Evolutionary conservation across 2,888 invertebrate genomes (phyloP).

Genomic region (Lydus trimaculatus): DNA sequence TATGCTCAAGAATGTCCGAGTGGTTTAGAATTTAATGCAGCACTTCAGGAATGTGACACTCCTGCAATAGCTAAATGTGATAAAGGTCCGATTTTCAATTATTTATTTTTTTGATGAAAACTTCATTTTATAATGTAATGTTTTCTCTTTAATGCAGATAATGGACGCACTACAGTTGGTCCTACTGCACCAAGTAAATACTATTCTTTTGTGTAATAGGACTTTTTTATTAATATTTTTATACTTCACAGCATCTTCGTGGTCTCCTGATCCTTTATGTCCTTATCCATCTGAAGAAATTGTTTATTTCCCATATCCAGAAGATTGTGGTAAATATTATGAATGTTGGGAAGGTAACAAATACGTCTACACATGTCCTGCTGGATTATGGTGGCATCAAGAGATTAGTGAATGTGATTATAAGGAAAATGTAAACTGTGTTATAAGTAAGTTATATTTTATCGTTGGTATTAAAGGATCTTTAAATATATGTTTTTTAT

Average conservation of each 20-base stretch:
- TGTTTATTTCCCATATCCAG: slow-evolving; percentile 7
- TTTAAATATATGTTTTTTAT: no score
- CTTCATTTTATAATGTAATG: background rate
- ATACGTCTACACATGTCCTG: slow-evolving; percentile 10
- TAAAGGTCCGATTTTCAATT: background rate
- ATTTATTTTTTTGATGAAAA: background rate
- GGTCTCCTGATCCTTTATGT: slow-evolving; percentile 18
- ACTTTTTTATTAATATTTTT: background rate
- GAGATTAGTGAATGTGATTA: slow-evolving; percentile 10
- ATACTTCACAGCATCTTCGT: background rate
- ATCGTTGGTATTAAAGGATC: no score
- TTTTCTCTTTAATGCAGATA: background rate
- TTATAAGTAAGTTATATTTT: background rate
- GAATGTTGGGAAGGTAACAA: slow-evolving; percentile 16
- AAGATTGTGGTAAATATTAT: slow-evolving; percentile 16
- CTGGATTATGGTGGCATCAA: slow-evolving; percentile 20
- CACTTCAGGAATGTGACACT: slow-evolving; percentile 14
- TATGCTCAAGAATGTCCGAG: slow-evolving; percentile 17
- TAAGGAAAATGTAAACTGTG: slow-evolving; percentile 9
- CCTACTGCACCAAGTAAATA: background rate
- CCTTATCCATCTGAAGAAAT: slow-evolving; percentile 14
- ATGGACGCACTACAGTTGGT: background rate
- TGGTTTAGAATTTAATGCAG: slow-evolving; percentile 17
- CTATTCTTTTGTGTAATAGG: background rate
- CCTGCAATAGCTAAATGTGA: slow-evolving; percentile 16